phyloP scores from a whole-genome alignment of 2,888 invertebrate genomes.

The Ophioninae sp. region DNA sequence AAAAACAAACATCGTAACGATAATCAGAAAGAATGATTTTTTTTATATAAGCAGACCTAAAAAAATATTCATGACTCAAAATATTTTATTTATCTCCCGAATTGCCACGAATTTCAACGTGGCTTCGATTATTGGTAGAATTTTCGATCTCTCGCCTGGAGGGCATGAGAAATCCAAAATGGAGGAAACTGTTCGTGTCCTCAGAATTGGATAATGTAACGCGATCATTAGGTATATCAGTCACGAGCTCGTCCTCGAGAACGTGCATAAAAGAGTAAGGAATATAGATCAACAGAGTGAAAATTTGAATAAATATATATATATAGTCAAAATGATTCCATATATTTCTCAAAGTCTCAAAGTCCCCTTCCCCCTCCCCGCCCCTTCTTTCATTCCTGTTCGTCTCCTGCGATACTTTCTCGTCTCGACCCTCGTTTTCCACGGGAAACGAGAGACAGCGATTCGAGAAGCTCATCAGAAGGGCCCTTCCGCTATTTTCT shows the following conservation, averaged over 20 bases:
- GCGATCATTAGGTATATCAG: constrained; percentile 60
- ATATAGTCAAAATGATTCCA: constrained; percentile 51
- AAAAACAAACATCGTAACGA: no score
- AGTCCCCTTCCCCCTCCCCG: constrained; percentile 32
- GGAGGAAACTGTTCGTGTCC: constrained; percentile 47
- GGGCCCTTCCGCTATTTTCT: constrained; percentile 63
- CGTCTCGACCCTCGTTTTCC: constrained; percentile 54
- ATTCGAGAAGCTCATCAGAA: constrained; percentile 73
- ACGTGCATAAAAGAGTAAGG: constrained; percentile 4
- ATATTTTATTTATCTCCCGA: constrained; percentile 18
- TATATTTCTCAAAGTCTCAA: constrained; percentile 60
- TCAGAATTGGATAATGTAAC: constrained; percentile 58
- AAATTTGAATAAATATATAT: neutral
- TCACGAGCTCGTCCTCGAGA: constrained; percentile 31
- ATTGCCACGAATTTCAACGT: constrained; percentile 32
- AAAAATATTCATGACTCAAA: neutral
- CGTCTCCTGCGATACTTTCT: constrained; percentile 23
- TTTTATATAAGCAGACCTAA: no score
- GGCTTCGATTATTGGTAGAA: constrained; percentile 47
- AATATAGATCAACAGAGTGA: constrained; percentile 18
- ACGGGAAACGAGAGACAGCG: constrained; percentile 64
- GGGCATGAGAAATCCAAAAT: constrained; percentile 46
- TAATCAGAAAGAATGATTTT: no score
- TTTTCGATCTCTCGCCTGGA: constrained; percentile 33
- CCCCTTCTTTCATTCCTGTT: constrained; percentile 25